These are phyloP conservation scores for Otolemur crassicaudatus DNA, from an alignment of 2,797 vertebrate species.

Conservation along the genomic window DNA sequence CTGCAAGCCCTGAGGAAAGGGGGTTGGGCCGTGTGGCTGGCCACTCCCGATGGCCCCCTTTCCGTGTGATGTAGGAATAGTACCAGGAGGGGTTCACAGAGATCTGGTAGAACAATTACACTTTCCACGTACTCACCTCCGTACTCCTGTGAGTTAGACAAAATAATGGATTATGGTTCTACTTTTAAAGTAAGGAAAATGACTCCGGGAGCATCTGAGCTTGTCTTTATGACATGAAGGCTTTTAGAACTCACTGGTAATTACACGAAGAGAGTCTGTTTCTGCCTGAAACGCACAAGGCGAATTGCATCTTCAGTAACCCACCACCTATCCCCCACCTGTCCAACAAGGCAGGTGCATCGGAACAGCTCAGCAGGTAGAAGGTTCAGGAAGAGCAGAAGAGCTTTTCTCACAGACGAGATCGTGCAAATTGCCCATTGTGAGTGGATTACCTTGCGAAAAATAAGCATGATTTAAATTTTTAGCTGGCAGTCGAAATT, in stretches of 20 bases:
- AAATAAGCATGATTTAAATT: slow-evolving; percentile 78
- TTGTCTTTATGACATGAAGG: slow-evolving; percentile 18
- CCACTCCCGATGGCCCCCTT: background rate
- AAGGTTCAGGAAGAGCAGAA: slow-evolving; percentile 58
- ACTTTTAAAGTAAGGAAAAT: slow-evolving; percentile 32
- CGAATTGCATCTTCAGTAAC: slow-evolving; percentile 42
- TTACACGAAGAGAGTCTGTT: slow-evolving; percentile 42
- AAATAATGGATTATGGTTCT: background rate
- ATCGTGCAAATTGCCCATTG: slow-evolving; percentile 72
- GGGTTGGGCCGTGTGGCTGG: background rate
- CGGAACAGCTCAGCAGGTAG: background rate
- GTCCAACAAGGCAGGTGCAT: slow-evolving; percentile 69
- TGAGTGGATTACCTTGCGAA: slow-evolving; percentile 68
- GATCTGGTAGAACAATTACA: slow-evolving; percentile 2
- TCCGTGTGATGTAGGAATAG: background rate
- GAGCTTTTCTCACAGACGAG: slow-evolving; percentile 59
- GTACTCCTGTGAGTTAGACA: slow-evolving; percentile 1
- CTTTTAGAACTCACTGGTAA: background rate
- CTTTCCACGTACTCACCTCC: slow-evolving; percentile 46
- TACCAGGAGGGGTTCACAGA: background rate
- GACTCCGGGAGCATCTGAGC: background rate
- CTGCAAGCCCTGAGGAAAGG: background rate
- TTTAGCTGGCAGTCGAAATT: slow-evolving; percentile 68
- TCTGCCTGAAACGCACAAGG: background rate
- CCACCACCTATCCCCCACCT: background rate